Conservation (phyloP, 2,797 vertebrate genomes). For the Xenops minutus region DNA sequence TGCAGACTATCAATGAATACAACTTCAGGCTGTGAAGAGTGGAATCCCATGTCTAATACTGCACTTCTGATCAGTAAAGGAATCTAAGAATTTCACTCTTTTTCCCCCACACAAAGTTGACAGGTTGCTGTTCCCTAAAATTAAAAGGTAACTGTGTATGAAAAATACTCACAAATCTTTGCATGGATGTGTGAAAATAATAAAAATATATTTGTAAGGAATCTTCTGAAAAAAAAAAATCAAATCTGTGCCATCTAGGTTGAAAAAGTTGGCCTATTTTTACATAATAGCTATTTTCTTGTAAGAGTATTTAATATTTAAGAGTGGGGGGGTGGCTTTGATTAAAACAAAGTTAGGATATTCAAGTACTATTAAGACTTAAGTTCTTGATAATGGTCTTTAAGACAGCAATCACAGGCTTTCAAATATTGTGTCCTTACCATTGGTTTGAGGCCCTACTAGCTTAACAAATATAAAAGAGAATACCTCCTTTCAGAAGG, state of each 20-base stretch:
- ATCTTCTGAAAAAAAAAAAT: background rate
- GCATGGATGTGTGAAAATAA: fast-evolving
- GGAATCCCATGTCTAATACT: background rate
- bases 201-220: background rate
- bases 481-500: background rate
- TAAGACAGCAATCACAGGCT: background rate
- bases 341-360: background rate
- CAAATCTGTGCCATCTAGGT: background rate
- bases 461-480: background rate
- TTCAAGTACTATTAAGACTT: background rate
- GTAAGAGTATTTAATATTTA: background rate
- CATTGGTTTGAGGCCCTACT: background rate
- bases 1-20: background rate
- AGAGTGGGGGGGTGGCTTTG: fast-evolving
- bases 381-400: background rate
- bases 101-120: background rate
- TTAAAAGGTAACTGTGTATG: background rate
- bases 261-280: background rate
- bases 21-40: background rate
- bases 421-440: background rate
- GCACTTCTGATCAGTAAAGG: background rate
- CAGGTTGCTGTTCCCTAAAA: background rate
- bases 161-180: background rate
- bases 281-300: background rate
- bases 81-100: background rate